phyloP scores from a whole-genome alignment of 2,113 vertebrate genomes.

The Agapornis roseicollis region DNA sequence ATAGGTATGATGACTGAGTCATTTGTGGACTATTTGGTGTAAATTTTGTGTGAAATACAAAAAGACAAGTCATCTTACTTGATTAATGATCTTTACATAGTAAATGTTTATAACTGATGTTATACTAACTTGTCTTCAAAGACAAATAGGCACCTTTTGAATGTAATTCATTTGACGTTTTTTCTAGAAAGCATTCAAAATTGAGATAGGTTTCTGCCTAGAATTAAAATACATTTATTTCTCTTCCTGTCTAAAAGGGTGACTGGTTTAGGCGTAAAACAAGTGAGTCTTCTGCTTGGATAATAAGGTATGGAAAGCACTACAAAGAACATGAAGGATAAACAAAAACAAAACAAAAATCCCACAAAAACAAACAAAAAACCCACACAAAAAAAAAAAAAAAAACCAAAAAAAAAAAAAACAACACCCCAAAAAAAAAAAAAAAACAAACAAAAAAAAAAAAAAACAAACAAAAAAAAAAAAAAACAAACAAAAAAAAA shows the following conservation, averaged over 20 bases:
- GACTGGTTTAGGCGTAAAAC: neutral
- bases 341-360: neutral
- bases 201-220: neutral
- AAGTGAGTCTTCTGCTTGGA: neutral
- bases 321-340: neutral
- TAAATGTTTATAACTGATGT: neutral
- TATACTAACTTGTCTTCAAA: neutral
- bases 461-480: too few species aligned
- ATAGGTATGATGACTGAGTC: neutral
- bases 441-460: too few species aligned
- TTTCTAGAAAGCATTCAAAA: neutral
- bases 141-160: neutral
- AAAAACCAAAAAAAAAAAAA: too few species aligned
- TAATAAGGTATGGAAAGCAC: neutral
- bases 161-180: neutral
- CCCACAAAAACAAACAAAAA: too few species aligned
- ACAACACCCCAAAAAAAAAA: too few species aligned
- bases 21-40: neutral
- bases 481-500: too few species aligned
- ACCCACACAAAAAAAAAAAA: too few species aligned
- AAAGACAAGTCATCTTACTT: neutral
- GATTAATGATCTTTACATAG: neutral
- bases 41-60: neutral
- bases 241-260: neutral
- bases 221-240: neutral